phyloP scores from a whole-genome alignment of 2,797 vertebrate species.

The Podarcis lilfordi region DNA sequence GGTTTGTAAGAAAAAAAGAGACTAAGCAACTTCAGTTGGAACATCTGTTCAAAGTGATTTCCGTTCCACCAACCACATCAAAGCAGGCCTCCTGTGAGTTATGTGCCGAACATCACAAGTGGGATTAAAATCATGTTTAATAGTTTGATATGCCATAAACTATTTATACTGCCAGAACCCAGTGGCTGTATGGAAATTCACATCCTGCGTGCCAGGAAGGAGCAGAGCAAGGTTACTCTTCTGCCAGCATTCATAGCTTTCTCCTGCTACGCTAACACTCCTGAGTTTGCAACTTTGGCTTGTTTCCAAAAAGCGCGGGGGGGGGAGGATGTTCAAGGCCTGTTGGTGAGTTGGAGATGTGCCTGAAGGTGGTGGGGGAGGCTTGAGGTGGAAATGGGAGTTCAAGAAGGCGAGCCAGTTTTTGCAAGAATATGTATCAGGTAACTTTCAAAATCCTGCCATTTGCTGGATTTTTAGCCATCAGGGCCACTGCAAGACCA shows the following conservation, averaged over 20 bases:
- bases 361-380: background rate
- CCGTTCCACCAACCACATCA: constrained; percentile 76
- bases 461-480: background rate
- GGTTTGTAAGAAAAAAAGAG: constrained; percentile 56
- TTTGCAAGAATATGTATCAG: background rate
- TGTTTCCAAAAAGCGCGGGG: background rate
- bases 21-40: constrained; percentile 73
- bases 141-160: constrained; percentile 77
- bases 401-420: background rate
- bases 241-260: constrained; percentile 20
- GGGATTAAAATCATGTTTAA: constrained; percentile 80
- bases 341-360: background rate
- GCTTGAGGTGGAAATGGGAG: background rate
- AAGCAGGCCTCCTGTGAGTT: constrained; percentile 75
- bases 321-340: background rate
- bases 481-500: background rate
- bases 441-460: background rate
- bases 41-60: constrained; percentile 77
- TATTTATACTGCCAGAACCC: constrained; percentile 72
- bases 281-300: background rate
- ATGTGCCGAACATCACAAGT: constrained; percentile 72
- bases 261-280: constrained; percentile 19
- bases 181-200: constrained; percentile 56
- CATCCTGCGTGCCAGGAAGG: constrained; percentile 25
- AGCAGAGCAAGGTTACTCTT: constrained; percentile 28